Conservation (phyloP, 2,113 vertebrate genomes). For the Vulpes lagopus region DNA sequence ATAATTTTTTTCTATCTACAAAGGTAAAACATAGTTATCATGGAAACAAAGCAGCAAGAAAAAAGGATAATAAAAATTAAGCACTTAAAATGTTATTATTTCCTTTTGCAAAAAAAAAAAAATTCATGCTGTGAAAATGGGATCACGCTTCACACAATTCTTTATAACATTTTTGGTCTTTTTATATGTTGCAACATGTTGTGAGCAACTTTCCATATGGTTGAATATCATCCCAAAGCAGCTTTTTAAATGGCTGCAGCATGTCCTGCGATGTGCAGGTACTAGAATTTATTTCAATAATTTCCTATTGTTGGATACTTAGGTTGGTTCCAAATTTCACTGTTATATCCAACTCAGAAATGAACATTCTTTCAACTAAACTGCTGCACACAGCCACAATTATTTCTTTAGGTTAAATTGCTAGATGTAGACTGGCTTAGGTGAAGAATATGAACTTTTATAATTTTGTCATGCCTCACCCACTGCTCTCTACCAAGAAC, state of each 20-base stretch:
- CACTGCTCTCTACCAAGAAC: neutral
- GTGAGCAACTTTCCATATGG: conserved; percentile 1
- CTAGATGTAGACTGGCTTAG: neutral
- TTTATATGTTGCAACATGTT: neutral
- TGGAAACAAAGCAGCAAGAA: neutral
- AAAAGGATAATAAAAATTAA: neutral
- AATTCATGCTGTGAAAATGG: neutral
- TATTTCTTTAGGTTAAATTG: neutral
- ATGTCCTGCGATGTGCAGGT: neutral
- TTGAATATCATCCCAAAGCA: neutral
- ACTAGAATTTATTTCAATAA: conserved; percentile 14
- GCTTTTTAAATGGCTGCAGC: neutral
- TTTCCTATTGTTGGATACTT: conserved; percentile 3
- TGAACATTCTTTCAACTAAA: neutral
- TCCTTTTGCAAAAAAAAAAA: neutral
- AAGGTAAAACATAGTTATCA: neutral
- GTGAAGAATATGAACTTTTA: neutral
- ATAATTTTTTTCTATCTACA: neutral
- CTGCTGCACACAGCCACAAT: neutral
- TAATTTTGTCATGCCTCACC: neutral
- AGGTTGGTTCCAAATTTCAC: neutral
- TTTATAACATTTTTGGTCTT: neutral
- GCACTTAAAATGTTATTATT: neutral
- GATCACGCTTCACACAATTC: neutral
- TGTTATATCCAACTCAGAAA: neutral